A percentile compares a stretch with the other conserved stretches of the same genome.
phyloP scores from a whole-genome alignment of 2,113 vertebrate genomes.

The Crotalus helleri region DNA sequence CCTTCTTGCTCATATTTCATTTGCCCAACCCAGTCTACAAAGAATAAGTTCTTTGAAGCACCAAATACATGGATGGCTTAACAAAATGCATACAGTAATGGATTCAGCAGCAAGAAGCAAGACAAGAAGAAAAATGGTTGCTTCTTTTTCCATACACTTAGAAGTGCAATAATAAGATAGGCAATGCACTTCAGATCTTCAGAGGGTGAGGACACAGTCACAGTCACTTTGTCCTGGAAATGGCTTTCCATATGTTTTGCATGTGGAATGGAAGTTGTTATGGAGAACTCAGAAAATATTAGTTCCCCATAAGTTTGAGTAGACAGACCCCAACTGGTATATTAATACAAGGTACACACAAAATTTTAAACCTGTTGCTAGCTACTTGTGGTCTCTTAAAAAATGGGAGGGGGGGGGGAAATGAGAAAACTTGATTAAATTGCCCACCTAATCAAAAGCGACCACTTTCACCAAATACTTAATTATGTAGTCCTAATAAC shows the following conservation, averaged over 20 bases:
- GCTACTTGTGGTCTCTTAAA: neutral
- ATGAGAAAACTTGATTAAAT: neutral
- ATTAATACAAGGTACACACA: neutral
- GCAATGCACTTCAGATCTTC: neutral
- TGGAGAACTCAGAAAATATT: neutral
- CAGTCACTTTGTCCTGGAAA: neutral
- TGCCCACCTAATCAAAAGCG: conserved; percentile 39
- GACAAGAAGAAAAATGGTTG: neutral
- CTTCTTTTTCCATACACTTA: neutral
- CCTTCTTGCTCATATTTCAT: neutral
- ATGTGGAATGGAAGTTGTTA: neutral
- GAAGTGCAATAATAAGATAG: neutral
- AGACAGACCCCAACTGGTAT: neutral
- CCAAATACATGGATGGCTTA: neutral
- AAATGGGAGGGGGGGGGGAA: neutral
- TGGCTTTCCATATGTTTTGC: neutral
- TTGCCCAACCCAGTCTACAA: neutral
- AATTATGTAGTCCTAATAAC: conserved; percentile 36
- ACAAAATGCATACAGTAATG: neutral
- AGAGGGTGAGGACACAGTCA: neutral
- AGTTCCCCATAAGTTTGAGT: neutral
- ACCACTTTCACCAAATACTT: conserved; percentile 29
- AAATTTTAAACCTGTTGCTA: neutral
- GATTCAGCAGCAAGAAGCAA: neutral
- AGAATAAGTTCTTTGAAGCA: neutral